phyloP scores from a whole-genome alignment of 2,113 vertebrate species.

The Megaceryle maxima region DNA sequence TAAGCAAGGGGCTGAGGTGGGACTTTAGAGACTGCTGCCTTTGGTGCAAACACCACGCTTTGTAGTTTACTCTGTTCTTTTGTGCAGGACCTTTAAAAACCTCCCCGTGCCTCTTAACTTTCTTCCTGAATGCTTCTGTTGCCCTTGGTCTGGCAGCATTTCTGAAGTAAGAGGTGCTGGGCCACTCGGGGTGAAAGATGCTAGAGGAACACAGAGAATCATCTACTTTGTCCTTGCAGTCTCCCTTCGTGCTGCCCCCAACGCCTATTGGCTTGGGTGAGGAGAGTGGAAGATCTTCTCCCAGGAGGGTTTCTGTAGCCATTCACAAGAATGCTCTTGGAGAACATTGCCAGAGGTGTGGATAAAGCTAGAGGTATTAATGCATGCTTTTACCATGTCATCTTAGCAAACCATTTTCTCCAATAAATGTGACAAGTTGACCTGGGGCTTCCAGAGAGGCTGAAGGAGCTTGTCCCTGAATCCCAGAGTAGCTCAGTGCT shows the following conservation, averaged over 20 bases:
- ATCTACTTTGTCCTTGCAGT: not conserved
- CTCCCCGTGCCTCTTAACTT: rapidly evolving
- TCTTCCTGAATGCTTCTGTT: not conserved
- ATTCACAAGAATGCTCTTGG: not conserved
- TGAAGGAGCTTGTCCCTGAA: not conserved
- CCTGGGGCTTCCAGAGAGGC: not conserved
- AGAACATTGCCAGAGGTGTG: not conserved
- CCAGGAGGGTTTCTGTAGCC: not conserved
- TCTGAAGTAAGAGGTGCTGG: not conserved
- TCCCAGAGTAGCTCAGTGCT: not conserved
- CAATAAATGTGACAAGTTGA: not conserved
- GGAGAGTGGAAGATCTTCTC: not conserved
- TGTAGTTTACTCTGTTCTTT: not conserved
- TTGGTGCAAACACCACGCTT: not conserved
- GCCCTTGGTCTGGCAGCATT: not conserved
- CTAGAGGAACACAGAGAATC: not conserved
- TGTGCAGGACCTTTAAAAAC: not conserved
- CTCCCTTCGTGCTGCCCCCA: not conserved
- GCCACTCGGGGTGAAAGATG: not conserved
- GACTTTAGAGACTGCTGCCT: not conserved
- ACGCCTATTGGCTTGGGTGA: rapidly evolving
- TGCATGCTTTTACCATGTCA: not conserved
- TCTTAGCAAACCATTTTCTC: not conserved
- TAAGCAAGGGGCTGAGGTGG: not conserved
- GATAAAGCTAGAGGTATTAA: not conserved